A percentile compares a stretch with the other conserved stretches of the same genome.
phyloP scores from a whole-genome alignment of 2,888 invertebrate genomes.

The Drosophila peninsularis region DNA sequence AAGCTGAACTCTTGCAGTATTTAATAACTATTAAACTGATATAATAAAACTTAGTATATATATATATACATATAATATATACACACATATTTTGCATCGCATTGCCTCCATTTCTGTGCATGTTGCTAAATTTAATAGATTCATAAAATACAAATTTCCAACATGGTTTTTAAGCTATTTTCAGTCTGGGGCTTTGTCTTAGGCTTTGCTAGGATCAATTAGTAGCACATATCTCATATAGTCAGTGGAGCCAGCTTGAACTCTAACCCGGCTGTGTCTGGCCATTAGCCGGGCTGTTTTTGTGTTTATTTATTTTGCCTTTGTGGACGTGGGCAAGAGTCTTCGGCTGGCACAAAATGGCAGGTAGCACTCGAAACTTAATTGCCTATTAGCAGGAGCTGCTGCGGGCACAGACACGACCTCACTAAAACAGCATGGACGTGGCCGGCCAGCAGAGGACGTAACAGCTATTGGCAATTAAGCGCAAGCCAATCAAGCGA shows the following conservation, averaged over 20 bases:
- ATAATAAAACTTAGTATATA: too few relatives aligned
- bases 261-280: conserved; percentile 50
- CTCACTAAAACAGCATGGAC: conserved; percentile 51
- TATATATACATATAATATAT: too few relatives aligned
- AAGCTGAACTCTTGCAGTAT: too few relatives aligned
- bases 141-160: background rate
- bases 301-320: background rate
- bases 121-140: too few relatives aligned
- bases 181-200: background rate
- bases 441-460: conserved; percentile 28
- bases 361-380: conserved; percentile 75
- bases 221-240: background rate
- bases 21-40: too few relatives aligned
- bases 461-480: conserved; percentile 76
- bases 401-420: conserved; percentile 67
- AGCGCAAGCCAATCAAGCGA: conserved; percentile 79
- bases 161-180: background rate
- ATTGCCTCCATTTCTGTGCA: too few relatives aligned
- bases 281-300: conserved; percentile 56
- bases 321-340: conserved; percentile 18
- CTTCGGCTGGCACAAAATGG: conserved; percentile 63
- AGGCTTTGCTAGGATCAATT: background rate
- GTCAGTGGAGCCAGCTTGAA: conserved; percentile 40
- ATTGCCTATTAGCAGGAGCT: conserved; percentile 77
- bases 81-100: too few relatives aligned